Conservation (phyloP, 2,797 vertebrate genomes). For the Momotus momota region DNA sequence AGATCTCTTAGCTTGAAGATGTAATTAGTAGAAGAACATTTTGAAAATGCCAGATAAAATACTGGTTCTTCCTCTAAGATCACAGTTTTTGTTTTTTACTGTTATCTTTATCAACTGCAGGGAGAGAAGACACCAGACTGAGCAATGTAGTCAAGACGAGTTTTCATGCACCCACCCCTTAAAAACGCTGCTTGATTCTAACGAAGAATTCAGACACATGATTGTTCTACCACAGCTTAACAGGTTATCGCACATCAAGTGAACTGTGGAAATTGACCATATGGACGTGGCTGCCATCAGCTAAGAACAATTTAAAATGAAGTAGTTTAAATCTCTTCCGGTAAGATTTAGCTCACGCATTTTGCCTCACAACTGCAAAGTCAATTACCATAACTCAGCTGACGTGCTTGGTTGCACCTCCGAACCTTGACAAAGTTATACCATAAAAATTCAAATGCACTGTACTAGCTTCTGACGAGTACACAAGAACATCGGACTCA, state of each 20-base stretch:
- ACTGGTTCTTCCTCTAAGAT: slow-evolving; percentile 19
- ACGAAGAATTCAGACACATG: slow-evolving; percentile 21
- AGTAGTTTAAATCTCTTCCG: neutral
- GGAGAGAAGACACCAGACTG: slow-evolving; percentile 30
- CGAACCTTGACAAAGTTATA: neutral
- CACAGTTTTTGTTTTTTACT: neutral
- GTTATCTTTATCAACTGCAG: neutral
- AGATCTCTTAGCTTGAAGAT: slow-evolving; percentile 15
- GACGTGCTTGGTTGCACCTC: neutral
- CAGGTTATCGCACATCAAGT: slow-evolving; percentile 7
- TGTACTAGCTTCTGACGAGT: slow-evolving; percentile 10
- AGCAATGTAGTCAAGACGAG: neutral
- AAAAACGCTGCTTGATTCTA: slow-evolving; percentile 12
- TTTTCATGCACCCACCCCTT: neutral
- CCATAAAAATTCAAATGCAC: slow-evolving; percentile 24
- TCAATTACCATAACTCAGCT: neutral
- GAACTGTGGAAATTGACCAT: slow-evolving; percentile 7
- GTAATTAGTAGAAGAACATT: slow-evolving; percentile 37
- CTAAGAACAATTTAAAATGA: neutral
- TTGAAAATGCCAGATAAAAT: slow-evolving; percentile 28
- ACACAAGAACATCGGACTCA: neutral
- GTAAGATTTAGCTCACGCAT: neutral
- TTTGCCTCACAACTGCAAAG: neutral
- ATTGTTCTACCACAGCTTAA: slow-evolving; percentile 52
- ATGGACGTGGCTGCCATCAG: neutral